Conservation (phyloP, 2,888 invertebrate species). For the Mythimna ferrago region DNA sequence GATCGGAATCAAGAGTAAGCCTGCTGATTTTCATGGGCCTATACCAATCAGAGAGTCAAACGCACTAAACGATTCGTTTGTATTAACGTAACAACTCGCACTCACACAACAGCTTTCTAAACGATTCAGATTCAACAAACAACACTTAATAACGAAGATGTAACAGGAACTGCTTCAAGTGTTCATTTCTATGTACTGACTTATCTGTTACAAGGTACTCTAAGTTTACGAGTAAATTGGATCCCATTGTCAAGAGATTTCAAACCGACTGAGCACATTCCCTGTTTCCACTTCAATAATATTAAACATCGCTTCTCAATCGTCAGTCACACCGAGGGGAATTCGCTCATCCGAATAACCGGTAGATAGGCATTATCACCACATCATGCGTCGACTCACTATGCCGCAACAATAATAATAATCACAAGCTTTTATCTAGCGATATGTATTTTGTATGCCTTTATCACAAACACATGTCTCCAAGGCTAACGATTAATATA, state of each 20-base stretch:
- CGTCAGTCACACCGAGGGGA: constrained; percentile 69
- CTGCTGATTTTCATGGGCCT: too few species aligned
- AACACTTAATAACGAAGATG: constrained; percentile 22
- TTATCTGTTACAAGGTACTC: constrained; percentile 61
- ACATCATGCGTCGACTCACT: constrained; percentile 70
- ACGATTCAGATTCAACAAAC: neutral
- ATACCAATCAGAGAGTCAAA: too few species aligned
- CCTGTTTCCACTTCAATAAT: constrained; percentile 78
- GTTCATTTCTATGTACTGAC: constrained; percentile 48
- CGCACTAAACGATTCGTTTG: too few species aligned
- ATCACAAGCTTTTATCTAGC: constrained; percentile 67
- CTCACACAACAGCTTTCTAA: too few species aligned
- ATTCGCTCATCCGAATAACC: constrained; percentile 81
- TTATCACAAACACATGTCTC: constrained; percentile 57
- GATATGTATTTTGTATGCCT: constrained; percentile 61
- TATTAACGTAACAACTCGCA: too few species aligned
- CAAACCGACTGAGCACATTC: constrained; percentile 73
- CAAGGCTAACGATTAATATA: constrained; percentile 30
- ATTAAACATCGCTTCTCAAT: constrained; percentile 71
- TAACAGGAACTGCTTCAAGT: constrained; percentile 36
- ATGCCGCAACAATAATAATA: constrained; percentile 74
- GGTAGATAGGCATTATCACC: constrained; percentile 81
- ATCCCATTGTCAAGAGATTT: constrained; percentile 71
- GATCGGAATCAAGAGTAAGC: too few species aligned
- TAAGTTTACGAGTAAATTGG: constrained; percentile 65